Base-by-base conservation (phyloP, 2,888 invertebrate genomes). In the Drosophila testacea region DNA sequence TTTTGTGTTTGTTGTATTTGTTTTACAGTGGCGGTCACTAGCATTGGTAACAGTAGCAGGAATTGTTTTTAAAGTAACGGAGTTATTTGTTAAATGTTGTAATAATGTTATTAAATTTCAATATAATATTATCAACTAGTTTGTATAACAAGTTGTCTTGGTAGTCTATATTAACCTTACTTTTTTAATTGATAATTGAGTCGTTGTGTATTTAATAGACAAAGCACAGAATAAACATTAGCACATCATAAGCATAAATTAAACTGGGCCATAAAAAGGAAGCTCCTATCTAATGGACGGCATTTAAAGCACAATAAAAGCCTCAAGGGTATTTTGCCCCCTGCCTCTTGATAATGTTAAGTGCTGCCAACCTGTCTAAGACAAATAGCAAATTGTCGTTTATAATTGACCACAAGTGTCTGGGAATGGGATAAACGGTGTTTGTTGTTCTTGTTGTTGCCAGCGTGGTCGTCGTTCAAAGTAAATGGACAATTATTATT, bases 401-500 rank as follows among this genome's bases (percentile, higher is more conserved):
- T 81, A 81, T 85, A 88, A 85, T 85, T 85, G 84, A 85, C 84
- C 88, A 73, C 83, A 77, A 77, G 73, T 65, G 75, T 65, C 22
- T 16, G 27, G 39, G 30, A 44, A 28, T 7, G 22, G 22, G 10
- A 11, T 4, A 32, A 27, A 4, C 13, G n/a, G 48, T 41, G 44
- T 32, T 6, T 48, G 38, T 44, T 44, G 38, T 34, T 41, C 36
- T 54, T 64, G 65, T 60, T 59, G 32, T 57, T 50, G 55, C 42
- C 32, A 54, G 50, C 60, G 64, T 72, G 70, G 79, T 69, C 77
- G 76, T 76, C 79, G 73, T 86, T 79, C 83, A 71, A 70, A 77
- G 77, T 78, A 85, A 88, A 83, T 87, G 84, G 84, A 87, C 89
- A 88, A 89, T 86, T 89, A 89, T 89, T 89, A 89, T 86, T 86